A percentile compares a stretch with the other conserved stretches of the same genome.
These are phyloP conservation scores for Amphipoea oculea DNA, from an alignment of 2,888 invertebrate species.

Conservation along the genomic window DNA sequence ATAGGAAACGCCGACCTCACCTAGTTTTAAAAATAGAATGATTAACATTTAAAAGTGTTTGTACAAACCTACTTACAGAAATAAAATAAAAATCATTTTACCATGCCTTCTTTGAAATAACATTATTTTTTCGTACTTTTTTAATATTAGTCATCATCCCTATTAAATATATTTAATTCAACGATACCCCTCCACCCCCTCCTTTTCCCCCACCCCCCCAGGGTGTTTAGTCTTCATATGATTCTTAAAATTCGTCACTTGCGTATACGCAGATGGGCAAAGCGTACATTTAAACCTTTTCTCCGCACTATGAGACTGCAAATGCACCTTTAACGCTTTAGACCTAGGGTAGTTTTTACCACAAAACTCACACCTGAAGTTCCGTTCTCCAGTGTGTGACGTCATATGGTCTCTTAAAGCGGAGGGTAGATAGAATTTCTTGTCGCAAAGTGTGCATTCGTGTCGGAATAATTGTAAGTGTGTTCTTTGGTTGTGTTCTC, in stretches of 20 bases:
- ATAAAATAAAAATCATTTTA: no score
- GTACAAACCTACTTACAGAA: no score
- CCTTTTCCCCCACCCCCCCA: background rate
- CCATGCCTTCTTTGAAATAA: no score
- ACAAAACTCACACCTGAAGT: constrained; percentile 87
- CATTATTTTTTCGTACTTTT: background rate
- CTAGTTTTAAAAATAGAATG: no score
- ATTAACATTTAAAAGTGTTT: no score
- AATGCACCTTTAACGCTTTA: constrained; percentile 83
- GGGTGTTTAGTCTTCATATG: constrained; percentile 85
- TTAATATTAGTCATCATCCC: background rate
- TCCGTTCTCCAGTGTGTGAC: constrained; percentile 87
- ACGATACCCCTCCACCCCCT: constrained; percentile 28
- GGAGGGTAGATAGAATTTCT: constrained; percentile 78
- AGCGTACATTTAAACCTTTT: constrained; percentile 85
- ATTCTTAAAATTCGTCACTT: constrained; percentile 85
- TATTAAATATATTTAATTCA: constrained; percentile 4
- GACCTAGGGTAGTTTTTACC: constrained; percentile 88
- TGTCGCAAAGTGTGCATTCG: constrained; percentile 82
- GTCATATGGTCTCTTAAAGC: constrained; percentile 87
- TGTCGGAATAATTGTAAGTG: constrained; percentile 76
- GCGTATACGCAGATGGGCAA: constrained; percentile 86
- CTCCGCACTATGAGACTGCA: constrained; percentile 86
- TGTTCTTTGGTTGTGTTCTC: constrained; percentile 74
- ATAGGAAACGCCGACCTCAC: no score